Conservation (phyloP, 2,797 vertebrate genomes). For the Triplophysa bombifrons region DNA sequence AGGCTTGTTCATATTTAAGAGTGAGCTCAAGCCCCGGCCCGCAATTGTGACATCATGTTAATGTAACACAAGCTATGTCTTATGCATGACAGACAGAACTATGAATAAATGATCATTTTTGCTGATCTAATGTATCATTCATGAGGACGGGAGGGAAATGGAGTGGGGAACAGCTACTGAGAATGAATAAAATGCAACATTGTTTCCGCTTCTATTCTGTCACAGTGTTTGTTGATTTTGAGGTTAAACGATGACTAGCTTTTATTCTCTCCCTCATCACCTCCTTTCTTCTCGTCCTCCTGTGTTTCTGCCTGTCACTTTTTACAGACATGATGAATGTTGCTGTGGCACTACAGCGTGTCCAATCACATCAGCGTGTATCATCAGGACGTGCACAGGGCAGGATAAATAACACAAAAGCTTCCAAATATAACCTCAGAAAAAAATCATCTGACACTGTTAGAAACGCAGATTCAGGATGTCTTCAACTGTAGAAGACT, state of each 20-base stretch:
- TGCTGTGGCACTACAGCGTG: constrained; percentile 26
- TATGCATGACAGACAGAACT: not conserved
- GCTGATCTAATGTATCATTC: constrained; percentile 27
- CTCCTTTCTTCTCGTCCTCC: not conserved
- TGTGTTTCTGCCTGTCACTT: constrained; percentile 10
- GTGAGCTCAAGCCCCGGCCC: not conserved
- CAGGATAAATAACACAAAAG: constrained; percentile 27
- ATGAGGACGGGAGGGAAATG: constrained; percentile 42
- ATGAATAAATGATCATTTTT: constrained; percentile 21
- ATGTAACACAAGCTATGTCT: constrained; percentile 13
- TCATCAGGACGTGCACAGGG: constrained; percentile 9
- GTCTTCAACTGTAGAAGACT: not conserved
- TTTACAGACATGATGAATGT: constrained; percentile 31
- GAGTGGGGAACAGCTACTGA: constrained; percentile 37
- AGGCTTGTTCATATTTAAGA: not conserved
- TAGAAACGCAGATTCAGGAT: not conserved
- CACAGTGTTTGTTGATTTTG: constrained; percentile 19
- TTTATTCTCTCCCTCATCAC: not conserved
- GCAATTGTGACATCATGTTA: constrained; percentile 19
- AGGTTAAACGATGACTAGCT: constrained; percentile 14
- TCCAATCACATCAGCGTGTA: constrained; percentile 34
- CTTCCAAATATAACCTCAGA: constrained; percentile 30
- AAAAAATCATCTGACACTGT: not conserved
- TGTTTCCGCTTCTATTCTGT: not conserved
- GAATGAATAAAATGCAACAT: constrained; percentile 19